Conservation (phyloP, 2,113 vertebrate species). For the Phasianus colchicus region DNA sequence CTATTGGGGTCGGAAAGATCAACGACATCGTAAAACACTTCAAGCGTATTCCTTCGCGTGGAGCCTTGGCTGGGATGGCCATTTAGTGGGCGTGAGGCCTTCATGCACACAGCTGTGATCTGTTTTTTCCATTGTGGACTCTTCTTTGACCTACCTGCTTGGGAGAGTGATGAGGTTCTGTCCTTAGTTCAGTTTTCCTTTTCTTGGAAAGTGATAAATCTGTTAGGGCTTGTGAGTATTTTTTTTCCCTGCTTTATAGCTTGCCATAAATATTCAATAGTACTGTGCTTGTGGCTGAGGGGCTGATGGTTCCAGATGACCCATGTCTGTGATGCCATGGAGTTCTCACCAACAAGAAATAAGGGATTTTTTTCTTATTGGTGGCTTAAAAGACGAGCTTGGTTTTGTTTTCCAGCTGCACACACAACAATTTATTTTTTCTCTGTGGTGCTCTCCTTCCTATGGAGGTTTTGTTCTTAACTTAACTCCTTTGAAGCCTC, state of each 20-base stretch:
- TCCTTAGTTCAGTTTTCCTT: background rate
- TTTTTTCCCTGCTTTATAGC: background rate
- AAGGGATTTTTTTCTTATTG: background rate
- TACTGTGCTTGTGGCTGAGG: background rate
- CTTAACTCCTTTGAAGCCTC: background rate
- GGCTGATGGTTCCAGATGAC: background rate
- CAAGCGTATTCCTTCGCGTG: background rate
- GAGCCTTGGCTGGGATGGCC: background rate
- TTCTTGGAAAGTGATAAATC: background rate
- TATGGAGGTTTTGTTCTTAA: background rate
- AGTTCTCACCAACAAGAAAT: background rate
- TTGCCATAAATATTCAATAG: background rate
- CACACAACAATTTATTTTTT: background rate
- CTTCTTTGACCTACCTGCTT: background rate
- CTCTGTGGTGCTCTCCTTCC: background rate
- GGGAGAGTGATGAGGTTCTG: background rate
- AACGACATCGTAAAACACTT: background rate
- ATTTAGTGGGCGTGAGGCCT: background rate
- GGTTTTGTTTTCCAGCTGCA: background rate
- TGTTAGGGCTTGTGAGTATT: background rate
- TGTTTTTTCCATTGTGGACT: constrained; percentile 15
- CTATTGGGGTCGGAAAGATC: background rate
- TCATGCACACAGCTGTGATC: background rate
- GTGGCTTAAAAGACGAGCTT: background rate
- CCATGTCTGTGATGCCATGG: fast-evolving